Evolutionary conservation across 2,797 vertebrate genomes (phyloP).

Genomic region (Chaunax sp.): DNA sequence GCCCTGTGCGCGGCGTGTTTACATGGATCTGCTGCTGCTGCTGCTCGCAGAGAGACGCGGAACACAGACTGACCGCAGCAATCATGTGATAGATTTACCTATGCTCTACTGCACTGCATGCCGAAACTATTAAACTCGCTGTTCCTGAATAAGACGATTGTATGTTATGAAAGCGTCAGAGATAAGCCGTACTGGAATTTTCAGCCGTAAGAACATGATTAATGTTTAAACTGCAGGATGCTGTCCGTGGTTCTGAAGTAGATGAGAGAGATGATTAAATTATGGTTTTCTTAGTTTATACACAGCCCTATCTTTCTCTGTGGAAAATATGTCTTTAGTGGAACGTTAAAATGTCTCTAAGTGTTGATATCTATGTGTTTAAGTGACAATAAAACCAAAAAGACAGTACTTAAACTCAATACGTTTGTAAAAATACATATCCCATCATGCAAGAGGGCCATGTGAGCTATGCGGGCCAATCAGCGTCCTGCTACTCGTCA

Average conservation of each 20-base stretch:
- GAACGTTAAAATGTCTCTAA: neutral
- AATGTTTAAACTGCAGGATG: slow-evolving; percentile 20
- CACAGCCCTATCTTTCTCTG: accelerated
- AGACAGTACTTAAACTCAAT: accelerated
- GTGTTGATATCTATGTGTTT: neutral
- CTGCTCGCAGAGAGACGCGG: slow-evolving; percentile 50
- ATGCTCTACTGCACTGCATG: slow-evolving; percentile 23
- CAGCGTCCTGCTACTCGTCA: neutral
- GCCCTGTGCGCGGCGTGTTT: slow-evolving; percentile 73
- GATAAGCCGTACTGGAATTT: slow-evolving; percentile 18
- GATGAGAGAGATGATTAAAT: neutral
- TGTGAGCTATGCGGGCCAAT: slow-evolving; percentile 52
- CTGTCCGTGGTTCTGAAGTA: slow-evolving; percentile 84
- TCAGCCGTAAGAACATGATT: neutral
- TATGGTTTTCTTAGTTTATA: accelerated
- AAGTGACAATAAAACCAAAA: neutral
- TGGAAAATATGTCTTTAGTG: too few species aligned
- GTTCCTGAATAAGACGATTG: slow-evolving; percentile 6
- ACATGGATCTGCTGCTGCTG: slow-evolving; percentile 65
- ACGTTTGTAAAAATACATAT: slow-evolving; percentile 42
- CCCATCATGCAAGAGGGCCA: slow-evolving; percentile 54
- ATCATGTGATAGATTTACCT: slow-evolving; percentile 79
- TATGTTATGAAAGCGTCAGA: neutral
- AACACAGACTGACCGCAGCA: slow-evolving; percentile 49
- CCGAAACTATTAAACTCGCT: slow-evolving; percentile 2